Percentiles rank a stretch among this genome's conserved stretches.
phyloP scores from a whole-genome alignment of 2,797 vertebrate genomes.

The Poecilia velifera region DNA sequence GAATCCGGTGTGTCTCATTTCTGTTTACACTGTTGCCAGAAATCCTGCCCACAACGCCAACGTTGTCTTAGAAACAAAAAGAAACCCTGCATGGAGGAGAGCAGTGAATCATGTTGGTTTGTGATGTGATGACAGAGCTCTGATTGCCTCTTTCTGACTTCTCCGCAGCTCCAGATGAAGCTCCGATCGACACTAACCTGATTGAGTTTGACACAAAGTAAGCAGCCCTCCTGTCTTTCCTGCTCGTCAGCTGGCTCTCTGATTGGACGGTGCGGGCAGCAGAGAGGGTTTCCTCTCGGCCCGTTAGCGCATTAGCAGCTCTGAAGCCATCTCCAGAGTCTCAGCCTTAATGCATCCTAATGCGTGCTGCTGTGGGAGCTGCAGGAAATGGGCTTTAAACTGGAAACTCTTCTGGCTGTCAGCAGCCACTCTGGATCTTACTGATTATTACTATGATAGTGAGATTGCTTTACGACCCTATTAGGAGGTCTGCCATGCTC shows the following conservation, averaged over 20 bases:
- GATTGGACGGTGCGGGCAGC: constrained; percentile 29
- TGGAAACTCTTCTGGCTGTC: constrained; percentile 28
- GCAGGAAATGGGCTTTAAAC: constrained; percentile 53
- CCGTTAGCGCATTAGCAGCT: constrained; percentile 35
- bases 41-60: background rate
- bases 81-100: background rate
- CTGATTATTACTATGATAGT: background rate
- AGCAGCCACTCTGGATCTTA: constrained; percentile 16
- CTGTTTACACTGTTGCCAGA: background rate
- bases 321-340: constrained; percentile 47
- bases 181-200: constrained; percentile 91
- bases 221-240: constrained; percentile 57
- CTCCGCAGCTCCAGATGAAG: constrained; percentile 87
- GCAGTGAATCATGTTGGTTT: background rate
- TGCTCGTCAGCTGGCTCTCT: constrained; percentile 6
- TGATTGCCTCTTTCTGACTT: constrained; percentile 1
- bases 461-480: background rate
- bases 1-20: background rate
- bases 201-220: constrained; percentile 98
- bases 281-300: constrained; percentile 29
- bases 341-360: constrained; percentile 56
- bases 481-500: background rate
- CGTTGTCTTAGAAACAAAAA: background rate
- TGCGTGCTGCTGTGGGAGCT: constrained; percentile 29
- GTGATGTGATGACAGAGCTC: background rate